A percentile compares a stretch with the other conserved stretches of the same genome.
Evolutionary conservation across 2,888 invertebrate species (phyloP).

Genomic region (Omphaloscelis lunosa): DNA sequence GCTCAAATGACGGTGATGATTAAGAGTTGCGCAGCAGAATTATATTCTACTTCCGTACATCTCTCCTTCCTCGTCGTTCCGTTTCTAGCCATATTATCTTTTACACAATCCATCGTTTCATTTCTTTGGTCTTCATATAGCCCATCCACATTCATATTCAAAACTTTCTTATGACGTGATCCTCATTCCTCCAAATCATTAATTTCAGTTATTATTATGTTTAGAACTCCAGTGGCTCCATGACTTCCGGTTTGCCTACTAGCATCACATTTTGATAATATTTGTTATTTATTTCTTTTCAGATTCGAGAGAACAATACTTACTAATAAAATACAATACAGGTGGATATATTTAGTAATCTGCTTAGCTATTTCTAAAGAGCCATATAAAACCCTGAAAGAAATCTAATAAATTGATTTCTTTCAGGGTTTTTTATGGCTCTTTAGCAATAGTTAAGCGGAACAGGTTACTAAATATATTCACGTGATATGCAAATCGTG

Average conservation of each 20-base stretch:
- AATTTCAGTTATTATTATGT: background rate
- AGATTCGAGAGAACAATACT: slow-evolving; percentile 10
- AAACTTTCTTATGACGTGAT: too few species aligned
- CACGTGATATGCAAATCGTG: too few species aligned
- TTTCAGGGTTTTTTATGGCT: too few species aligned
- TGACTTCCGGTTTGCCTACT: background rate
- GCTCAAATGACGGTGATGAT: too few species aligned
- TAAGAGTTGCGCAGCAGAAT: background rate
- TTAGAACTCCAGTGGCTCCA: background rate
- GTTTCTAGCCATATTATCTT: background rate
- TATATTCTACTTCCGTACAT: background rate
- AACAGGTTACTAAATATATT: too few species aligned
- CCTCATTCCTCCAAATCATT: background rate
- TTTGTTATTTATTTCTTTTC: slow-evolving; percentile 2
- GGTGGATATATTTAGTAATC: too few species aligned
- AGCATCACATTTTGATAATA: background rate
- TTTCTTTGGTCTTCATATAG: background rate
- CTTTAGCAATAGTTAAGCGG: too few species aligned
- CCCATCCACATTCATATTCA: background rate
- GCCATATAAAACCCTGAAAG: too few species aligned
- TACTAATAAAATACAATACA: too few species aligned
- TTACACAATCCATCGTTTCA: background rate
- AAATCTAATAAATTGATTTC: too few species aligned
- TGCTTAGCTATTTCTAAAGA: too few species aligned
- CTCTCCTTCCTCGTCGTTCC: background rate